A percentile compares a stretch with the other conserved stretches of the same genome.
Evolutionary conservation across 2,888 invertebrate genomes (phyloP).

Genomic region (Caenorhabditis plicata): DNA sequence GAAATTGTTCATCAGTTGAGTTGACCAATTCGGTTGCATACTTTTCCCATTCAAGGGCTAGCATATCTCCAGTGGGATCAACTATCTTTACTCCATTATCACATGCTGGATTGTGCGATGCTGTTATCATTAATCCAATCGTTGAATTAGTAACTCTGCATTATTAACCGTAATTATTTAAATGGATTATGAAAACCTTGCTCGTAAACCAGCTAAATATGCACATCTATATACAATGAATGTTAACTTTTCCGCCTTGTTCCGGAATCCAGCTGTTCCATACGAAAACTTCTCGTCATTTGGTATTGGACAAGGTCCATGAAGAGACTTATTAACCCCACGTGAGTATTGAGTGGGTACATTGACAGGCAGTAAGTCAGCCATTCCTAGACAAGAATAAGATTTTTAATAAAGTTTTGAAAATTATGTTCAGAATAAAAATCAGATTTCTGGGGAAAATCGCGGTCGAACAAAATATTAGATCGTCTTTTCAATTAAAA

Average conservation of each 20-base stretch:
- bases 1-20: slow-evolving; percentile 39
- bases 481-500: no score
- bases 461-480: no score
- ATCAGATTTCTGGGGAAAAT: no score
- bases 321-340: slow-evolving; percentile 7
- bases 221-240: slow-evolving; percentile 95
- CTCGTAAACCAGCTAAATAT: slow-evolving; percentile 83
- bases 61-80: slow-evolving; percentile 94
- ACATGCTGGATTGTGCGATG: slow-evolving; percentile 89
- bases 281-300: slow-evolving; percentile 6
- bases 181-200: no score
- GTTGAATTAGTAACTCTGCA: slow-evolving; percentile 67
- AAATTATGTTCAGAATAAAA: no score
- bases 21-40: slow-evolving; percentile 49
- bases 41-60: slow-evolving; percentile 85
- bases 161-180: no score
- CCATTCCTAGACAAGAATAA: slow-evolving; percentile 16
- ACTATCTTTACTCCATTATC: slow-evolving; percentile 76
- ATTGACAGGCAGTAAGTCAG: slow-evolving; percentile 9
- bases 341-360: slow-evolving; percentile 22
- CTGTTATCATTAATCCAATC: slow-evolving; percentile 98
- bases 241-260: slow-evolving; percentile 72
- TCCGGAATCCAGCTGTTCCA: slow-evolving; percentile 59
- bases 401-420: not conserved
- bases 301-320: slow-evolving; percentile 1